Evolutionary conservation across 2,888 invertebrate genomes (phyloP).

Genomic region (Tetramorium bicarinatum): DNA sequence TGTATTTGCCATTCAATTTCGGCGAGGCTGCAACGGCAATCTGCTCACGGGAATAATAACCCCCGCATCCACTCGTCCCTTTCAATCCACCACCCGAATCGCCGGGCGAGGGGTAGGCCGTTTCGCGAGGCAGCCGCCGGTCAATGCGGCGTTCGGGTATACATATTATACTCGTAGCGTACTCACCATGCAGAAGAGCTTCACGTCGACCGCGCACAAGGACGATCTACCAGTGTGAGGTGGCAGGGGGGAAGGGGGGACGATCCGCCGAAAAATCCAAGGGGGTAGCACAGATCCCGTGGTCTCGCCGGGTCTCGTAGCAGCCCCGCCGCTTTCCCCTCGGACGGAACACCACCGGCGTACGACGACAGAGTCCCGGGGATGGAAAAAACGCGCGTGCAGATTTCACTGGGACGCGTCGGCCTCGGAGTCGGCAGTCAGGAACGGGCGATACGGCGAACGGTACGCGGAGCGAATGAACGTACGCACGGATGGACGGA

Average conservation of each 20-base stretch:
- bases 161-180: background rate
- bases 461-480: conserved; percentile 44
- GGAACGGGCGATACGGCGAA: conserved; percentile 36
- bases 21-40: background rate
- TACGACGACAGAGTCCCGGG: background rate
- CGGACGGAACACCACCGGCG: conserved; percentile 51
- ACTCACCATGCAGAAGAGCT: conserved; percentile 75
- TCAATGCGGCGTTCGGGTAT: background rate
- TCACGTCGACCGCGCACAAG: conserved; percentile 66
- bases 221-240: conserved; percentile 47
- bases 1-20: background rate
- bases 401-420: conserved; percentile 32
- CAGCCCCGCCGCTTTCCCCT: conserved; percentile 31
- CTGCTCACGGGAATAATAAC: background rate
- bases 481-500: conserved; percentile 42
- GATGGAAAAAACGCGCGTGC: background rate
- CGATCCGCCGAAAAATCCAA: conserved; percentile 69
- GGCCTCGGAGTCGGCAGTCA: background rate
- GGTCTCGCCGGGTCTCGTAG: conserved; percentile 3
- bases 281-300: conserved; percentile 19
- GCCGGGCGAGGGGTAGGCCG: conserved; percentile 2
- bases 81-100: background rate
- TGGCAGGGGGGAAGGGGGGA: background rate
- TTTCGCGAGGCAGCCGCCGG: conserved; percentile 23
- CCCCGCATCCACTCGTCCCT: conserved; percentile 1